These are phyloP conservation scores for Lytechinus variegatus DNA, from an alignment of 35 echinoderm and acorn worm genomes.

Conservation along the genomic window DNA sequence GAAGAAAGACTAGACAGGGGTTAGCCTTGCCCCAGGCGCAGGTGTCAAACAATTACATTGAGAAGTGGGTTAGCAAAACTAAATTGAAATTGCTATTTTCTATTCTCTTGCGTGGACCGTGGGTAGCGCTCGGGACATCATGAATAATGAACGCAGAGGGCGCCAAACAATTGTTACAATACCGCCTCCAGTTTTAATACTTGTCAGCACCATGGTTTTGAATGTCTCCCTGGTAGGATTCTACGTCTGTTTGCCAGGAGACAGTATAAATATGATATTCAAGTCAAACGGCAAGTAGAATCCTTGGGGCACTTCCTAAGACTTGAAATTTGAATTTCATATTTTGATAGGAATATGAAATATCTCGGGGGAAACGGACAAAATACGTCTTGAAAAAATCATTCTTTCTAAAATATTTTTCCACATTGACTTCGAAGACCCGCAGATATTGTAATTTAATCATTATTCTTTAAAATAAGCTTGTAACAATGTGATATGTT, in stretches of 20 bases:
- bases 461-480: no score
- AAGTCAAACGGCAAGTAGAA: neutral
- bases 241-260: neutral
- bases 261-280: neutral
- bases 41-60: neutral
- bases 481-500: no score
- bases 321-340: neutral
- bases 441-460: no score
- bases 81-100: slow-evolving; percentile 15
- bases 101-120: neutral
- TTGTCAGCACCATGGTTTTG: no score
- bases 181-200: no score
- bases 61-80: neutral
- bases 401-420: no score
- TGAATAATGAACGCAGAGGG: neutral
- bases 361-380: neutral
- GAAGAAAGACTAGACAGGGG: slow-evolving; percentile 8
- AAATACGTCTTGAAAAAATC: neutral
- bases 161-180: neutral
- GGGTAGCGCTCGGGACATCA: neutral
- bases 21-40: neutral
- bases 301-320: neutral
- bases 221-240: no score
- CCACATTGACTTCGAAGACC: no score
- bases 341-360: neutral